Evolutionary conservation across 2,888 invertebrate species (phyloP), one percentile per base, ranked within the genome.

Genomic region (Melitaea athalia): DNA sequence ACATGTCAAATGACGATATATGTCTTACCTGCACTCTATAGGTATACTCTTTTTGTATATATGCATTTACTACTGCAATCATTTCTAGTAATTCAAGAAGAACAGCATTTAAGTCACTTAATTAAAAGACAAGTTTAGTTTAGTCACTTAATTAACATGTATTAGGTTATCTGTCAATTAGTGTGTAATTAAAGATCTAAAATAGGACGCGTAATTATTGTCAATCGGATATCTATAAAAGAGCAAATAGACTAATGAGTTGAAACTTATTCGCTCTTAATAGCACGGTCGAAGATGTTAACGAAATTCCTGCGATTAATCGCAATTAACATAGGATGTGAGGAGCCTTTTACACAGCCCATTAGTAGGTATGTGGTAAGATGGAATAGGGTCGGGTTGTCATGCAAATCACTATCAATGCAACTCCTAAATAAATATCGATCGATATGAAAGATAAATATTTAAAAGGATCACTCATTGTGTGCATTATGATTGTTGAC

Each of bases 221-320:
- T 62, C 11, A 63, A 67, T 64, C 68, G 68, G 72, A 67, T 68
- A 64, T 71, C 52, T 59, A 63, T 71, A 63, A 71, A 71, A 47
- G 64, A 61, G 47, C 61, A 64, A 64, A 24, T 66, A 53, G 59
- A 64, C 43, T 67, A 63, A 64, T 61, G 45, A 69, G 45, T 59
- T 69, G 47, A 57, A 67, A 55, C 42, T 64, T 43, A 61, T 66
- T 43, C 62, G 59, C 57, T 59, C 64, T 64, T 71, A 57, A 67
- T 43, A 57, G 59, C 67, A 49, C 67, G 64, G 64, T 72, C 71
- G 59, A 33, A 60, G 52, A 62, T 64, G 69, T 67, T 43, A 59
- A 59, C 50, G 49, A 47, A 64, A 67, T 67, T 57, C 49, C 43
- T 59, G 11, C 59, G 31, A 33, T n/a, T 38, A 61, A 55, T 64